Evolutionary conservation across 2,888 invertebrate genomes (phyloP).

Genomic region (Anorthoa munda): DNA sequence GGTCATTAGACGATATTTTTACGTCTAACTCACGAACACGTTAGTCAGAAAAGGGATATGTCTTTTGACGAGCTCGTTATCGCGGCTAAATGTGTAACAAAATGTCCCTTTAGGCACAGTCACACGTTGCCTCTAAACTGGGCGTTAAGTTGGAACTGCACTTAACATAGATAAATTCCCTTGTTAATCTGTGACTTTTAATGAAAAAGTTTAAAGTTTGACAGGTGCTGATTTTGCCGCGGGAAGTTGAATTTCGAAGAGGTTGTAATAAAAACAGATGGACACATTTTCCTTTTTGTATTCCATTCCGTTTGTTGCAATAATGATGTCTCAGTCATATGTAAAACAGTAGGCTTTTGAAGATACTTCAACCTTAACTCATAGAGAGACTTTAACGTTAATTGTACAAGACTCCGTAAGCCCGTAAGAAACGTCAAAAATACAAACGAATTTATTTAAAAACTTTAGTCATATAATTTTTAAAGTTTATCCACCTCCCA

Average conservation of each 20-base stretch:
- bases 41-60: constrained; percentile 72
- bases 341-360: constrained; percentile 6
- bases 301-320: neutral
- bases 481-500: neutral
- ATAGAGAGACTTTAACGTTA: neutral
- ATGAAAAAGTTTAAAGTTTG: constrained; percentile 41
- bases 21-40: constrained; percentile 62
- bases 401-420: neutral
- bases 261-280: neutral
- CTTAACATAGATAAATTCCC: constrained; percentile 53
- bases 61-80: constrained; percentile 70
- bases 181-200: constrained; percentile 48
- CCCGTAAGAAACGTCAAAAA: constrained; percentile 5
- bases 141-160: constrained; percentile 47
- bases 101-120: constrained; percentile 55
- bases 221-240: constrained; percentile 52
- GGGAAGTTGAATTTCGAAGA: constrained; percentile 6
- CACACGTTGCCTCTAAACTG: constrained; percentile 53
- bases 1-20: constrained; percentile 66
- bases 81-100: constrained; percentile 66
- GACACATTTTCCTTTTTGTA: neutral
- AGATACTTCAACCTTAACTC: neutral
- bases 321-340: neutral
- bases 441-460: neutral
- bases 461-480: neutral